Conservation (phyloP, 2,888 invertebrate genomes). For the Pinctada fucata region DNA sequence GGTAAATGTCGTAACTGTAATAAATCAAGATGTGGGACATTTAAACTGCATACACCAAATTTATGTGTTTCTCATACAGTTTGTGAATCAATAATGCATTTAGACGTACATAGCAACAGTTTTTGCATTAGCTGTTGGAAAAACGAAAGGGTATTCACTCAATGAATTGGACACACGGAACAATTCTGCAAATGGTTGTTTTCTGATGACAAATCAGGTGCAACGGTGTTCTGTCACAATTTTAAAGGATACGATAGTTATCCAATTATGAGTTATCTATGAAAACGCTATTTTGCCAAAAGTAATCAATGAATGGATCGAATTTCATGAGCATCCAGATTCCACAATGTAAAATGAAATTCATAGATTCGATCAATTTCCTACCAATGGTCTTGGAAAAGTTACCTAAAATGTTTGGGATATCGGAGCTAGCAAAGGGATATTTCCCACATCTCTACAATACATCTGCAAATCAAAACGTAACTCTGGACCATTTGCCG, state of each 20-base stretch:
- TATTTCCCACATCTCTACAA: constrained; percentile 48
- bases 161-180: constrained; percentile 24
- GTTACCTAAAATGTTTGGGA: constrained; percentile 43
- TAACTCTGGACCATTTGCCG: constrained; percentile 32
- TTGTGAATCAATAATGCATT: constrained; percentile 35
- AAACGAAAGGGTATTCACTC: constrained; percentile 36
- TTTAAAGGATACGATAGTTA: constrained; percentile 47
- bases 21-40: constrained; percentile 39
- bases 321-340: constrained; percentile 34
- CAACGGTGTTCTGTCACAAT: constrained; percentile 45
- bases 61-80: constrained; percentile 45
- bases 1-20: constrained; percentile 39
- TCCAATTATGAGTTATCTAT: constrained; percentile 40
- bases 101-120: constrained; percentile 17
- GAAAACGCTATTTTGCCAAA: constrained; percentile 33
- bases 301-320: constrained; percentile 36
- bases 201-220: constrained; percentile 37
- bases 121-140: constrained; percentile 36
- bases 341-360: constrained; percentile 20
- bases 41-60: constrained; percentile 38
- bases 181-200: constrained; percentile 43
- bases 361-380: constrained; percentile 43
- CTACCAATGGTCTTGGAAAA: constrained; percentile 44
- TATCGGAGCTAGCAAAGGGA: constrained; percentile 40
- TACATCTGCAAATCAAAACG: constrained; percentile 39